A percentile compares a stretch with the other conserved stretches of the same genome.
phyloP scores from a whole-genome alignment of 2,888 invertebrate genomes.

The Thereva nobilitata region DNA sequence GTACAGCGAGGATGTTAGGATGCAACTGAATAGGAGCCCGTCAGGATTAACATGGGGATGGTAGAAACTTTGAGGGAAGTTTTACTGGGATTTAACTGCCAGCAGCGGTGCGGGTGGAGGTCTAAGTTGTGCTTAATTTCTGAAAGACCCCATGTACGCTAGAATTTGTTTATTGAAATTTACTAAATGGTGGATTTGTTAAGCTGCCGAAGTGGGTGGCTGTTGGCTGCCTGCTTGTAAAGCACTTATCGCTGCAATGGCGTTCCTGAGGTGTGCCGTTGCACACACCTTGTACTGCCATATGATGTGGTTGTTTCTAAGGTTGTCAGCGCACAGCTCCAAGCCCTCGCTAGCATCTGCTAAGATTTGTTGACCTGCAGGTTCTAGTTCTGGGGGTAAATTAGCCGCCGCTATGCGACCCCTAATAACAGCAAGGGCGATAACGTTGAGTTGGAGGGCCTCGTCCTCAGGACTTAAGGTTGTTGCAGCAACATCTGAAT shows the following conservation, averaged over 20 bases:
- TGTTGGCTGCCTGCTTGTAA: conserved; percentile 8
- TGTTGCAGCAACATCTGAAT: background rate
- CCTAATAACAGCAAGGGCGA: conserved; percentile 5
- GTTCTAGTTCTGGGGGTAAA: conserved; percentile 17
- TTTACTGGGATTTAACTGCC: no score
- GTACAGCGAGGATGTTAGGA: no score
- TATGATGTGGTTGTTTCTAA: conserved; percentile 16
- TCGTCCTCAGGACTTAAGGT: conserved; percentile 16
- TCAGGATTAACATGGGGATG: no score
- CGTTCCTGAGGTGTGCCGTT: conserved; percentile 28
- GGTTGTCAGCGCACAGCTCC: conserved; percentile 10
- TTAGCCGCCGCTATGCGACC: conserved; percentile 14
- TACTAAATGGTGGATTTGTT: background rate
- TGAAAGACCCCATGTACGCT: no score
- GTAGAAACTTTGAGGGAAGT: no score
- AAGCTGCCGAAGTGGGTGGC: conserved; percentile 15
- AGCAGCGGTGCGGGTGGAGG: no score
- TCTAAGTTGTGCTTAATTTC: no score
- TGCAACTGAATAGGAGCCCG: no score
- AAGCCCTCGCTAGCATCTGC: conserved; percentile 23
- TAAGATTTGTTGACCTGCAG: conserved; percentile 18
- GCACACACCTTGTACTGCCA: conserved; percentile 33
- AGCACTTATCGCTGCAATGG: conserved; percentile 10
- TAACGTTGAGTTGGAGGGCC: conserved; percentile 6
- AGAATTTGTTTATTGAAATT: background rate